Evolutionary conservation across 1,140 invertebrate species (phyloP).

Genomic region (Cotesia vestalis): DNA sequence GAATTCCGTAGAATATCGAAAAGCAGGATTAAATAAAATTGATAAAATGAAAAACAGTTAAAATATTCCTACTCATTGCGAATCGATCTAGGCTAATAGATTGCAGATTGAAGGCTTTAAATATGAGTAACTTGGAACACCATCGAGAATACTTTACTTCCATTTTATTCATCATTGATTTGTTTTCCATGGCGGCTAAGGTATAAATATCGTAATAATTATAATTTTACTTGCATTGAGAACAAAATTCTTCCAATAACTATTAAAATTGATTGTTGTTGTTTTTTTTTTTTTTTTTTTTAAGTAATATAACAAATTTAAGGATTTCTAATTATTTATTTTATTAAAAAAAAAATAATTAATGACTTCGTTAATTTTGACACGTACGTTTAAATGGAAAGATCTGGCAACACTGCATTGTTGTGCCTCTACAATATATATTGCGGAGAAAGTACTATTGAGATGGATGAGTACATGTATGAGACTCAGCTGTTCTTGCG

Average conservation of each 20-base stretch:
- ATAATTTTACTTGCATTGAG: conserved; percentile 11
- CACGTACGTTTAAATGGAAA: no score
- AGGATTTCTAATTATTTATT: no score
- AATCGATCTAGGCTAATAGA: conserved; percentile 15
- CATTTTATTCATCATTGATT: neutral
- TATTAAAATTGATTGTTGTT: neutral
- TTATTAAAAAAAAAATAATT: no score
- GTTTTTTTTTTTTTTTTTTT: neutral
- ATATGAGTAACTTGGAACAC: neutral
- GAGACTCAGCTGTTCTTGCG: no score
- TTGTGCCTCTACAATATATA: no score
- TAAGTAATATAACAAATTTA: no score
- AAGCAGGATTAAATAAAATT: conserved; percentile 5
- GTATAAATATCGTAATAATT: conserved; percentile 13
- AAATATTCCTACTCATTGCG: conserved; percentile 19
- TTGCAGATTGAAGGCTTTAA: neutral
- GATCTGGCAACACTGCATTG: no score
- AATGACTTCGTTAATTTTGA: no score
- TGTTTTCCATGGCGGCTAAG: neutral
- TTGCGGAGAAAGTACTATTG: no score
- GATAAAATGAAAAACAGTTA: conserved; percentile 5
- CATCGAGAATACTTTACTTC: no score
- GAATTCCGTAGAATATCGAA: conserved; percentile 11
- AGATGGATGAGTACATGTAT: no score
- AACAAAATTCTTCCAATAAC: no score